These are phyloP conservation scores for Boleophthalmus pectinirostris DNA, from an alignment of 2,113 vertebrate genomes.

Conservation along the genomic window DNA sequence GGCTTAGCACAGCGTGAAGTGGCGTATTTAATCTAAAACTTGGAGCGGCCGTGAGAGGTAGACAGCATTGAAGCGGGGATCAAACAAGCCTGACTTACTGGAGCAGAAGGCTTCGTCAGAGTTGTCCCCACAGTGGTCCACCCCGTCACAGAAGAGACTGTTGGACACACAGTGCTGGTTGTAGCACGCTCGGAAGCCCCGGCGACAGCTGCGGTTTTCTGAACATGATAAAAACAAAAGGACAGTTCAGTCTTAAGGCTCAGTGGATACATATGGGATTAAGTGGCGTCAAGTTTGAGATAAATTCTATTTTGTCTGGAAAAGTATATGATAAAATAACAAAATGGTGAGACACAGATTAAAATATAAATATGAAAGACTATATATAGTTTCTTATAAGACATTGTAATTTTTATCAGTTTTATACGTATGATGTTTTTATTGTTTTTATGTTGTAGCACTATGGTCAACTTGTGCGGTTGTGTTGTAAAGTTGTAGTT, in stretches of 20 bases:
- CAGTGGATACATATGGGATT: neutral
- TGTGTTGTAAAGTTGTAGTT: too few species aligned
- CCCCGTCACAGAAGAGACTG: conserved; percentile 87
- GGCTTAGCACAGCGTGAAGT: conserved; percentile 58
- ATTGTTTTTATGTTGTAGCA: too few species aligned
- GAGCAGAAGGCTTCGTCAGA: conserved; percentile 93
- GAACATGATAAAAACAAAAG: conserved; percentile 21
- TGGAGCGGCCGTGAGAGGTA: conserved; percentile 30
- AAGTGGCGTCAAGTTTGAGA: neutral
- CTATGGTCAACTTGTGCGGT: too few species aligned
- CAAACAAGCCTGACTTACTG: conserved; percentile 79
- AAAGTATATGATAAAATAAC: neutral
- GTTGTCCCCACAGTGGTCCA: conserved; percentile 92
- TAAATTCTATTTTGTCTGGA: neutral
- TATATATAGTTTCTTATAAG: neutral
- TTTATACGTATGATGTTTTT: too few species aligned
- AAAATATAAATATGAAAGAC: neutral
- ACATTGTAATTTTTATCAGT: too few species aligned
- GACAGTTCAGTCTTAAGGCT: neutral
- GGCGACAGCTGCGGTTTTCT: conserved; percentile 93
- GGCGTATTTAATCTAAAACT: conserved; percentile 38
- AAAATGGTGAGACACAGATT: neutral
- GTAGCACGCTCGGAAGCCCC: conserved; percentile 87
- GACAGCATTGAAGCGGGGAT: conserved; percentile 34
- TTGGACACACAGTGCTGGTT: conserved; percentile 88